Base-by-base conservation (phyloP, 1,140 invertebrate species). In the Dinothrombium tinctorium region DNA sequence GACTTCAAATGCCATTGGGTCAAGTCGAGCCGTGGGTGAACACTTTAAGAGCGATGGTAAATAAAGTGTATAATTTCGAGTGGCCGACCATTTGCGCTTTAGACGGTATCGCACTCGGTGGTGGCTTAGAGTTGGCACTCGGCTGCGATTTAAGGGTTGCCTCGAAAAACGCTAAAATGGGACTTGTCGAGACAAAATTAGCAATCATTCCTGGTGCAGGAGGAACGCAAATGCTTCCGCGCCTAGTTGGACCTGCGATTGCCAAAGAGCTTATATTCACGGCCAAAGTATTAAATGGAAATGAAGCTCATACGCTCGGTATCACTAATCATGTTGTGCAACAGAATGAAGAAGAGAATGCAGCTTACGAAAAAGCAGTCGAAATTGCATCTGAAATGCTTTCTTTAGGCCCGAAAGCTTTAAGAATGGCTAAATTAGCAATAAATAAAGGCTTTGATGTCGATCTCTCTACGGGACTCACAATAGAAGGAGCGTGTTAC, bases 221-320 rank as follows among this genome's bases (percentile, higher is more conserved):
- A 11, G 83, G 92, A n/a, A 95, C 89, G 0, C 90, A 96, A 58
- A 68, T 86, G 48, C 59, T 99, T 22, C 72, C 90, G 0, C 64
- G 94, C 62, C 95, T 21, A 24, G 36, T 45, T 41, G 33, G 43
- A 20, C 21, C 32, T n/a, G 11, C 26, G 0, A 40, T 20, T 43
- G 92, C 94, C 0, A 99, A 98, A 58, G 92, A 99, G 59, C 59
- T 99, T 5, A 95, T 99, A 44, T 98, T 76, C 48, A 92, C 89
- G 0, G 80, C 72, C 0, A 67, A 74, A 48, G 61, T 87, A 8
- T 52, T 98, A 2, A 69, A 72, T 55, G 90, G 87, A 0, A 53
- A 60, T 9, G 67, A 90, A 59, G 90, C 89, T 0, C 59, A 69
- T 44, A 49, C 71, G 31, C 62, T 87, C 41, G 75, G 82, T 24